phyloP scores from a whole-genome alignment of 2,888 invertebrate genomes.

The Rhagophthalmus giganteus region DNA sequence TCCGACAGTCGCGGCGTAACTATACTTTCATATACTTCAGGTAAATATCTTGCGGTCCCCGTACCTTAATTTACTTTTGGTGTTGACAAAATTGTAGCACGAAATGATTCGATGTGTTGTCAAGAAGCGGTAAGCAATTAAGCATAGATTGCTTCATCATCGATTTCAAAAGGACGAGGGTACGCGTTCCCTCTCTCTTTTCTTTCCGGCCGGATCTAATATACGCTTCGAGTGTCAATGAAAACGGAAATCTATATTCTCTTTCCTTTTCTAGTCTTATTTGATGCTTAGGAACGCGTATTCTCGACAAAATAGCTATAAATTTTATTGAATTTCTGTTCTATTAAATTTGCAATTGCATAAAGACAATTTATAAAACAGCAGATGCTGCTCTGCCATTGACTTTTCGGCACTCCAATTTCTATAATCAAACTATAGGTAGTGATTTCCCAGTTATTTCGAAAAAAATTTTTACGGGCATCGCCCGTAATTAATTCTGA shows the following conservation, averaged over 20 bases:
- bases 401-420: conserved; percentile 2
- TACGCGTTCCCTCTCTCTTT: conserved; percentile 25
- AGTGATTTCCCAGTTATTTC: conserved; percentile 1
- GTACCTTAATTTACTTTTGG: conserved; percentile 25
- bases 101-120: conserved; percentile 24
- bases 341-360: conserved; percentile 29
- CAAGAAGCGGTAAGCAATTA: conserved; percentile 30
- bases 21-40: conserved; percentile 4
- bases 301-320: conserved; percentile 21
- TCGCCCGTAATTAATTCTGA: too few relatives aligned
- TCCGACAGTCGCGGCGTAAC: too few relatives aligned
- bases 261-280: conserved; percentile 23
- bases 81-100: conserved; percentile 24
- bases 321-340: conserved; percentile 27
- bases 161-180: conserved; percentile 38
- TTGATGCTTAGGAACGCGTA: conserved; percentile 19
- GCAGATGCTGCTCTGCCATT: conserved; percentile 16
- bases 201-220: conserved; percentile 42
- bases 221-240: conserved; percentile 42
- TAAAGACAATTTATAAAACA: conserved; percentile 27
- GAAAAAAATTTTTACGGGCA: too few relatives aligned
- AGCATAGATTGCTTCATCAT: conserved; percentile 40
- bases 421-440: too few relatives aligned
- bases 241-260: conserved; percentile 36
- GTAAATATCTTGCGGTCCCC: conserved; percentile 10